Evolutionary conservation across 2,888 invertebrate species (phyloP).

Genomic region (Girardia tigrina): DNA sequence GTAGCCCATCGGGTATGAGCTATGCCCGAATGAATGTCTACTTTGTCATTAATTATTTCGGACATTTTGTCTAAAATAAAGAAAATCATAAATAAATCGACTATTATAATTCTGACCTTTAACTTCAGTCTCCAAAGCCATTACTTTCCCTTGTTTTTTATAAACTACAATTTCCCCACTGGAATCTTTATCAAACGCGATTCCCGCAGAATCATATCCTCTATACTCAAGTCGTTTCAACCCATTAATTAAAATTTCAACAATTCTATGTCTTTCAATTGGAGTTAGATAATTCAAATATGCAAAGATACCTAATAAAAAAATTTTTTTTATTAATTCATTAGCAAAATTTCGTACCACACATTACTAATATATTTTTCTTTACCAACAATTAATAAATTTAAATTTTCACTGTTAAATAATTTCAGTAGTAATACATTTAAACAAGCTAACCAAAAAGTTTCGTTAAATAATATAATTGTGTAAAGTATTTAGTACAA

Average conservation of each 20-base stretch:
- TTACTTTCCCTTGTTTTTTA: background rate
- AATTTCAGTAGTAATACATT: too few relatives aligned
- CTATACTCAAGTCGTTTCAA: slow-evolving; percentile 91
- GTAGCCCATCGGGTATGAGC: slow-evolving; percentile 99
- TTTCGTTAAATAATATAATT: too few relatives aligned
- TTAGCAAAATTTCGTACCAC: too few relatives aligned
- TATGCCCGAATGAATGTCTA: slow-evolving; percentile 79
- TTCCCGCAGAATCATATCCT: slow-evolving; percentile 96
- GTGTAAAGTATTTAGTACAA: too few relatives aligned
- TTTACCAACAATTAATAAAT: too few relatives aligned
- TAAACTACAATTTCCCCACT: background rate
- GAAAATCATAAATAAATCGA: background rate
- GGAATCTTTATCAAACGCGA: slow-evolving; percentile 41
- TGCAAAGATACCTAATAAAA: slow-evolving; percentile 77
- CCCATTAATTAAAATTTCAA: slow-evolving; percentile 81
- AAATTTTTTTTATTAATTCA: too few relatives aligned
- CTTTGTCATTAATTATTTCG: slow-evolving; percentile 42
- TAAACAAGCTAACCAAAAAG: too few relatives aligned
- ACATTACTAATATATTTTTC: too few relatives aligned
- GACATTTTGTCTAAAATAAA: slow-evolving; percentile 10
- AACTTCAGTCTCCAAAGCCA: background rate
- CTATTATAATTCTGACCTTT: background rate
- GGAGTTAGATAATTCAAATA: slow-evolving; percentile 95
- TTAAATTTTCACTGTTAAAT: too few relatives aligned
- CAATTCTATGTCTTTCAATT: slow-evolving; percentile 76